These are phyloP conservation scores for Drosophila guanche DNA, from an alignment of 1,140 invertebrate species.

Conservation along the genomic window DNA sequence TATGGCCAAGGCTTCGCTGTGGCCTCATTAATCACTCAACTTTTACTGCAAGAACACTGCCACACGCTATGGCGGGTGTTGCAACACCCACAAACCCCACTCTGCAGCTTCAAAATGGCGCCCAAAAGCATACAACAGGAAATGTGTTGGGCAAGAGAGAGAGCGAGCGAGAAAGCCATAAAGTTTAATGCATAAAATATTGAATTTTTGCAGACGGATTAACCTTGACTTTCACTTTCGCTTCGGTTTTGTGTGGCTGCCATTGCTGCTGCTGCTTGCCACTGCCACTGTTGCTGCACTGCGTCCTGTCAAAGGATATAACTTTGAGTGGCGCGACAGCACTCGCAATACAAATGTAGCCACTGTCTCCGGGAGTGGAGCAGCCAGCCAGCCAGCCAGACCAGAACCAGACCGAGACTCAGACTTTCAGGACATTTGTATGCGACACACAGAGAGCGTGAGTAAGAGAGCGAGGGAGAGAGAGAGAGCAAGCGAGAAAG, in stretches of 20 bases:
- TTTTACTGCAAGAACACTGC: conserved; percentile 15
- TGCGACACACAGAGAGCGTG: conserved; percentile 62
- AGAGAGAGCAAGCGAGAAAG: conserved; percentile 1
- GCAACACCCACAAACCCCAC: conserved; percentile 25
- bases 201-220: conserved; percentile 83
- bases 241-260: conserved; percentile 10
- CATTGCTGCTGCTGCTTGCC: conserved; percentile 19
- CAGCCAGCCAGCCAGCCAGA: conserved; percentile 33
- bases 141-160: conserved; percentile 47
- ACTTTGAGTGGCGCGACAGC: conserved; percentile 74
- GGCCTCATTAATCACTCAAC: conserved; percentile 65
- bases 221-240: conserved; percentile 84
- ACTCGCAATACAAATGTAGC: conserved; percentile 76
- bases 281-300: conserved; percentile 52
- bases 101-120: conserved; percentile 63
- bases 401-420: conserved; percentile 53
- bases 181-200: conserved; percentile 83
- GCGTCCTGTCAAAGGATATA: conserved; percentile 78
- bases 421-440: conserved; percentile 68
- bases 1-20: conserved; percentile 43
- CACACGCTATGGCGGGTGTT: conserved; percentile 60
- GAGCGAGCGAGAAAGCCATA: conserved; percentile 43
- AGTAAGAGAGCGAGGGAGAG: neutral
- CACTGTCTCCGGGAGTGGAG: conserved; percentile 34
- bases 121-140: conserved; percentile 76